Percentiles rank a stretch among this genome's conserved stretches.
These are phyloP conservation scores for Megamerina dolium DNA, from an alignment of 2,888 invertebrate species.

Conservation along the genomic window DNA sequence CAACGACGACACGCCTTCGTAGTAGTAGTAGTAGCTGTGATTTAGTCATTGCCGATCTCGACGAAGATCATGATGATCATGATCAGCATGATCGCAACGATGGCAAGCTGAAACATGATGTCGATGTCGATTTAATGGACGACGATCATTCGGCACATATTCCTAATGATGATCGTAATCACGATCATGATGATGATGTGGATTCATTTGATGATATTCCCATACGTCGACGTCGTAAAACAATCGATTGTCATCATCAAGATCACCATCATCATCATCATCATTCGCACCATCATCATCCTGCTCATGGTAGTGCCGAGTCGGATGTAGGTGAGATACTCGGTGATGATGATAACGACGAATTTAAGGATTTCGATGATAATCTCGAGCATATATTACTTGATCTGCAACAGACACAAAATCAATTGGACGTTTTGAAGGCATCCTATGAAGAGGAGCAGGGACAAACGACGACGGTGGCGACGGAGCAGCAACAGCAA, in stretches of 20 bases:
- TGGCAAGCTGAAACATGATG: too few species aligned
- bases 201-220: constrained; percentile 36
- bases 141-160: neutral
- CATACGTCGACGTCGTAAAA: constrained; percentile 27
- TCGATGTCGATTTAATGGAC: neutral
- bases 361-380: constrained; percentile 39
- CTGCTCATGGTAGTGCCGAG: too few species aligned
- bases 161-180: constrained; percentile 5
- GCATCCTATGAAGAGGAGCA: constrained; percentile 7
- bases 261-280: constrained; percentile 26
- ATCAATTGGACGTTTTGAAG: constrained; percentile 28
- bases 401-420: constrained; percentile 35
- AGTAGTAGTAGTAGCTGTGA: constrained; percentile 11
- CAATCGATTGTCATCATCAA: constrained; percentile 27
- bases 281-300: too few species aligned
- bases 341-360: constrained; percentile 22
- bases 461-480: constrained; percentile 5
- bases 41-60: constrained; percentile 50
- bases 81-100: constrained; percentile 23
- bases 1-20: neutral
- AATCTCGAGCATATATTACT: constrained; percentile 38
- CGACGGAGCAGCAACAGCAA: constrained; percentile 1
- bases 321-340: constrained; percentile 39
- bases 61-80: constrained; percentile 54
- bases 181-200: constrained; percentile 26